phyloP scores from a whole-genome alignment of 2,888 invertebrate species.

The Trichopoda pennipes region DNA sequence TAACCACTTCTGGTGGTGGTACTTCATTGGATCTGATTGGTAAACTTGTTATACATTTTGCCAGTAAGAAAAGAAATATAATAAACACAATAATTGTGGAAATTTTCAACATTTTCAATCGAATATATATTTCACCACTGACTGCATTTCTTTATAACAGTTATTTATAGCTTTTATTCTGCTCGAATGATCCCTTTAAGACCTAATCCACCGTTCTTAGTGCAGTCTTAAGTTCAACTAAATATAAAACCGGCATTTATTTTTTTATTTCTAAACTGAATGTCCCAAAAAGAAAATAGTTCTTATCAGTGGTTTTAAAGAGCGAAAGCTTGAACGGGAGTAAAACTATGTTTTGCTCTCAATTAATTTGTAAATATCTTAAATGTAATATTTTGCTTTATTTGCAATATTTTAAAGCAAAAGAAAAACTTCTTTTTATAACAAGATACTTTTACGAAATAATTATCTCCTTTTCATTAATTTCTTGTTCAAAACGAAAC shows the following conservation, averaged over 20 bases:
- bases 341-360: slow-evolving; percentile 44
- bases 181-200: background rate
- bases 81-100: background rate
- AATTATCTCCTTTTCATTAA: too few species aligned
- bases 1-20: slow-evolving; percentile 73
- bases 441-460: too few species aligned
- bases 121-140: background rate
- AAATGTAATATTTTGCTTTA: background rate
- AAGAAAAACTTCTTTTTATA: too few species aligned
- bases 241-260: slow-evolving; percentile 32
- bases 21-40: slow-evolving; percentile 67
- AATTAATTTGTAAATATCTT: slow-evolving; percentile 25
- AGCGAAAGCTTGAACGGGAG: background rate
- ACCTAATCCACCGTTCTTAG: background rate
- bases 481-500: too few species aligned
- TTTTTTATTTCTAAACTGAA: slow-evolving; percentile 14
- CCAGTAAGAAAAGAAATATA: background rate
- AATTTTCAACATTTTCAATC: slow-evolving; percentile 49
- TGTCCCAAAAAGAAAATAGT: slow-evolving; percentile 20
- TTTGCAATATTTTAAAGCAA: too few species aligned
- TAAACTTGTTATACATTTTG: background rate
- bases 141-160: background rate
- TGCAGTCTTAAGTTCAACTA: slow-evolving; percentile 39
- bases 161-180: background rate
- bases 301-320: slow-evolving; percentile 57